Base-by-base conservation (phyloP, 2,797 vertebrate species). In the Acipenser oxyrinchus region DNA sequence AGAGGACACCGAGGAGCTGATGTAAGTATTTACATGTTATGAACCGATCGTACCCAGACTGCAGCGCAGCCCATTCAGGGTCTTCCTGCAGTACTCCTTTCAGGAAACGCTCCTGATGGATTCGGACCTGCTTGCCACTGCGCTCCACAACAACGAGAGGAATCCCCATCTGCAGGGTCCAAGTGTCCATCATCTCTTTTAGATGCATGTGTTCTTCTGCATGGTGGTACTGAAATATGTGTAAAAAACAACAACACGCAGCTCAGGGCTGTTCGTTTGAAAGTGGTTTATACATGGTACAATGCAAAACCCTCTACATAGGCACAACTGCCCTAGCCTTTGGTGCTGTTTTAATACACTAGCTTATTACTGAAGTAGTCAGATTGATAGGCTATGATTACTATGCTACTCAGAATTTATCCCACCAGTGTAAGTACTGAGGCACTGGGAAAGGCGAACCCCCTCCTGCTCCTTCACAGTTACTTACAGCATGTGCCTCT, bases 171-270 rank as follows among this genome's bases (percentile, higher is more conserved):
- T 71, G 70, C 48, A 53, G 59, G 15, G 66, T 71, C 70, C 70
- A 71, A 4, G 70, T 67, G 70, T 68, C 66, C 70, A 71, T 71
- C 66, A 68, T 71, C 48, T 60, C 63, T 52, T 51, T 61, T 57
- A 71, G 12, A 63, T 65, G 65, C 53, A 63, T 66, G 12, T 53
- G 48, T 9, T 63, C 57, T 48, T 49, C 48, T n/a, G 66, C 55
- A 48, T 68, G 64, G 10, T 50, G 37, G 49, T 65, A 10, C 70
- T 71, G 15, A 11, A 60, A 53, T 10, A 48, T 12, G 48, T 49
- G 23, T 52, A 12, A 8, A 7, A 60, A 10, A 18, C 37, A 13
- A 65, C 3, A 63, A 37, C 23, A 37, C 23, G 23, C 23, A 37
- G 23, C 23, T 37, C 23, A 37, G 23, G 23, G 23, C 23, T 37